Percentiles rank a stretch among this genome's conserved stretches.
These are phyloP conservation scores for Stegana nigrithorax DNA, from an alignment of 2,888 invertebrate genomes.

Conservation along the genomic window DNA sequence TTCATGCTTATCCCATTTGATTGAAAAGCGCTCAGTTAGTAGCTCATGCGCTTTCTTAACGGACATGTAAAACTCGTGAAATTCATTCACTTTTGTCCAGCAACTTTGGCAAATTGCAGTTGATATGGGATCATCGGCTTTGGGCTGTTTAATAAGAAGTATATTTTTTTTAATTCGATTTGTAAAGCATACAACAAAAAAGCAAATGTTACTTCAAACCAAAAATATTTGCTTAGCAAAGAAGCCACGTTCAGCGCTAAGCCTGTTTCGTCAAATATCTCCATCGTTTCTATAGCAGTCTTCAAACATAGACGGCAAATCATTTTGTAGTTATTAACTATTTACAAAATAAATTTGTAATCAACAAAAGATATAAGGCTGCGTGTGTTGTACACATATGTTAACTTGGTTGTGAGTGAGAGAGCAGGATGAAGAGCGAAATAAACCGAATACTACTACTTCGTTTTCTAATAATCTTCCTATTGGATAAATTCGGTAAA, in stretches of 20 bases:
- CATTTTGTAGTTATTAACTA: constrained; percentile 49
- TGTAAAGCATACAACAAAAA: too few relatives aligned
- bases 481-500: too few relatives aligned
- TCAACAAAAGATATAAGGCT: too few relatives aligned
- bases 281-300: constrained; percentile 55
- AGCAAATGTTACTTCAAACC: constrained; percentile 68
- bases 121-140: constrained; percentile 58
- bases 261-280: constrained; percentile 60
- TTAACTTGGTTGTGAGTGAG: too few relatives aligned
- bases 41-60: constrained; percentile 60
- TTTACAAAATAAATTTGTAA: too few relatives aligned
- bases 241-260: constrained; percentile 53
- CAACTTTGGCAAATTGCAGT: constrained; percentile 61
- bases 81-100: constrained; percentile 56
- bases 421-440: too few relatives aligned
- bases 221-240: constrained; percentile 63
- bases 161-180: neutral
- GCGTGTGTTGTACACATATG: too few relatives aligned
- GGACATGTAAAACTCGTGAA: constrained; percentile 55
- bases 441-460: too few relatives aligned
- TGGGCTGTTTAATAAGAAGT: constrained; percentile 41
- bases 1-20: constrained; percentile 32
- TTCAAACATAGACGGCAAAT: constrained; percentile 65
- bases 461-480: too few relatives aligned
- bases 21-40: constrained; percentile 58